Evolutionary conservation across 1,140 invertebrate genomes (phyloP).

Genomic region (Neomicropteryx cornuta): DNA sequence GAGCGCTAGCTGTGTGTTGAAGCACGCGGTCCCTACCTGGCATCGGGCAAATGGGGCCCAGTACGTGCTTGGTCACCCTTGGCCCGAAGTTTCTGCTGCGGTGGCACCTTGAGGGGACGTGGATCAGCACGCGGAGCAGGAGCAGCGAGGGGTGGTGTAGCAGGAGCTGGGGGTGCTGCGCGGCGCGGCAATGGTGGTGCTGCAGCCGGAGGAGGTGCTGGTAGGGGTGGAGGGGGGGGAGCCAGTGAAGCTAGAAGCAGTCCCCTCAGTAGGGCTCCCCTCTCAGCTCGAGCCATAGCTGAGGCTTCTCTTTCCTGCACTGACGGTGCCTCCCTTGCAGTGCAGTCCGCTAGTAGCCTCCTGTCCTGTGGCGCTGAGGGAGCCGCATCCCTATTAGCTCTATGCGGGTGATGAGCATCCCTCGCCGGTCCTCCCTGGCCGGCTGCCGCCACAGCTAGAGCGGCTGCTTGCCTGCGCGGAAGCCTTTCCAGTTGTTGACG

Average conservation of each 20-base stretch:
- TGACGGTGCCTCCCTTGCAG: constrained; percentile 12
- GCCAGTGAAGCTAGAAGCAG: constrained; percentile 29
- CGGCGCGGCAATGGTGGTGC: constrained; percentile 13
- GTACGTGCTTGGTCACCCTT: constrained; percentile 16
- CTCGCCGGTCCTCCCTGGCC: constrained; percentile 17
- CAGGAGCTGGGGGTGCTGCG: constrained; percentile 14
- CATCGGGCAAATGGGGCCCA: constrained; percentile 18
- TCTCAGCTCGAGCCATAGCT: constrained; percentile 10
- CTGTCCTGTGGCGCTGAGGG: constrained; percentile 18
- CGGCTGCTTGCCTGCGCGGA: constrained; percentile 60
- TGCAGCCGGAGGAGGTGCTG: constrained; percentile 8
- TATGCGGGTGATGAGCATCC: constrained; percentile 18
- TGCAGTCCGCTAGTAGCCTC: constrained; percentile 21
- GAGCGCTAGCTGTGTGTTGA: constrained; percentile 11
- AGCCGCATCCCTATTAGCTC: constrained; percentile 20
- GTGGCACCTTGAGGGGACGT: constrained; percentile 19
- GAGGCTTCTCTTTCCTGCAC: constrained; percentile 22
- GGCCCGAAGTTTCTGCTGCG: constrained; percentile 13
- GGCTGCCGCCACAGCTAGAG: constrained; percentile 20
- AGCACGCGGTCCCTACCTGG: constrained; percentile 17
- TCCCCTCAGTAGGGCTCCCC: constrained; percentile 25
- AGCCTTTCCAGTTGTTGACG: constrained; percentile 78
- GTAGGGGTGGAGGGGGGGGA: constrained; percentile 18
- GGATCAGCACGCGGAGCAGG: constrained; percentile 13
- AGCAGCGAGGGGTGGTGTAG: constrained; percentile 13